phyloP scores from a whole-genome alignment of 2,888 invertebrate genomes.

The Rapana venosa region DNA sequence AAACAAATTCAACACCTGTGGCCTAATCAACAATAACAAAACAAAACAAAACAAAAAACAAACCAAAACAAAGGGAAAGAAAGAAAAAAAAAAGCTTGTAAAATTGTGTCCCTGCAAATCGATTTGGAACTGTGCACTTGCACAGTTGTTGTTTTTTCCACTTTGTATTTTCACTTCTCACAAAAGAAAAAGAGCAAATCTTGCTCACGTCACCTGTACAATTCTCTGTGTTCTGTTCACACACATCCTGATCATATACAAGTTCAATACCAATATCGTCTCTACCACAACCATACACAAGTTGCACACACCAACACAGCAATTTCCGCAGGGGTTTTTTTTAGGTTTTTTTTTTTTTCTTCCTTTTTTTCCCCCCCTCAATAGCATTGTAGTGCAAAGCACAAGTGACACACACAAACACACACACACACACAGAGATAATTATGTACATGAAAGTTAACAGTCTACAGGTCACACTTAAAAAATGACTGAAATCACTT shows the following conservation, averaged over 20 bases:
- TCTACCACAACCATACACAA: neutral
- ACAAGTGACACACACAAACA: neutral
- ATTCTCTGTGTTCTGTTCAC: neutral
- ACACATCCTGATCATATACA: neutral
- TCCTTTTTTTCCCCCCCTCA: neutral
- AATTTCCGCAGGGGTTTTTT: neutral
- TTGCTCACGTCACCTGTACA: too few species aligned
- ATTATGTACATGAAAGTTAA: neutral
- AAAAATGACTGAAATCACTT: conserved; percentile 23
- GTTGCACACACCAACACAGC: neutral
- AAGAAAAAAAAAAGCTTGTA: neutral
- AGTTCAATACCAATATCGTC: neutral
- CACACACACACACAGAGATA: too few species aligned
- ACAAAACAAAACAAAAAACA: neutral
- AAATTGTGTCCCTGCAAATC: conserved; percentile 11
- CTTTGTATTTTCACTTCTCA: too few species aligned
- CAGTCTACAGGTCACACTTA: conserved; percentile 1
- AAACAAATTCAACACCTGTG: neutral
- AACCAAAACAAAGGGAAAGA: neutral
- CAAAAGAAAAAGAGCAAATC: too few species aligned
- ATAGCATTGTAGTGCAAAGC: neutral
- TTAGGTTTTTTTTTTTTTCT: too few species aligned
- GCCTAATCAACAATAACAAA: conserved; percentile 2
- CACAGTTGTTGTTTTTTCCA: too few species aligned
- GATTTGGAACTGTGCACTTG: neutral